A percentile compares a stretch with the other conserved stretches of the same genome.
Conservation (phyloP, 2,113 vertebrate species). For the Strix uralensis region DNA sequence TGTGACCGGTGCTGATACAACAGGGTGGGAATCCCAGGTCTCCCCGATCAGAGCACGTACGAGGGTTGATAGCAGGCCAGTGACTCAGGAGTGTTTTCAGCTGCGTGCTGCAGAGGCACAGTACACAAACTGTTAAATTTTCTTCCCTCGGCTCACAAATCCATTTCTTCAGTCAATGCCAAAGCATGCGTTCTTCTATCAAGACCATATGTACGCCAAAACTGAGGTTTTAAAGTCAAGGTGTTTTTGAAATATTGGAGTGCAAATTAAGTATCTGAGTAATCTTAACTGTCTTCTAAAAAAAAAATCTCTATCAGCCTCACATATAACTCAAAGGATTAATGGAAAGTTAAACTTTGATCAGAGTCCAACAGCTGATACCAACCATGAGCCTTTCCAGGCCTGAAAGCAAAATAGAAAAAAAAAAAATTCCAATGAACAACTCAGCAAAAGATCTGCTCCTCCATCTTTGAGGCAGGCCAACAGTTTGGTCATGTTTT, state of each 20-base stretch:
- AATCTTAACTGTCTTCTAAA: conserved; percentile 37
- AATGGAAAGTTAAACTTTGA: conserved; percentile 62
- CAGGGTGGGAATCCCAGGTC: background rate
- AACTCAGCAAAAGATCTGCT: background rate
- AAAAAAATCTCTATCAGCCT: background rate
- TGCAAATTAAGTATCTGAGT: conserved; percentile 41
- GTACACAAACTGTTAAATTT: conserved; percentile 48
- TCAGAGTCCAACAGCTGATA: conserved; percentile 55
- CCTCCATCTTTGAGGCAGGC: background rate
- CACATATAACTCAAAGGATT: conserved; percentile 38
- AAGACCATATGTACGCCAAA: conserved; percentile 53
- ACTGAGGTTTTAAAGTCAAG: conserved; percentile 51
- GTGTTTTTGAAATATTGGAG: conserved; percentile 55
- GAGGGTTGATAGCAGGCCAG: background rate
- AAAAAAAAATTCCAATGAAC: background rate
- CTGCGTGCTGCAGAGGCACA: background rate
- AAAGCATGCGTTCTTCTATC: conserved; percentile 42
- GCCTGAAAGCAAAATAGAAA: background rate
- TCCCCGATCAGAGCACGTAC: fast-evolving
- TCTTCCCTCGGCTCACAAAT: background rate
- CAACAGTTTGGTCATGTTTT: background rate
- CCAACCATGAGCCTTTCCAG: conserved; percentile 48
- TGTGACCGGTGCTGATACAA: fast-evolving
- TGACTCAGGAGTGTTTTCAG: background rate
- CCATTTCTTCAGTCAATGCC: background rate